Base-by-base conservation (phyloP, 1,140 invertebrate genomes). In the Drosophila nebulosa region DNA sequence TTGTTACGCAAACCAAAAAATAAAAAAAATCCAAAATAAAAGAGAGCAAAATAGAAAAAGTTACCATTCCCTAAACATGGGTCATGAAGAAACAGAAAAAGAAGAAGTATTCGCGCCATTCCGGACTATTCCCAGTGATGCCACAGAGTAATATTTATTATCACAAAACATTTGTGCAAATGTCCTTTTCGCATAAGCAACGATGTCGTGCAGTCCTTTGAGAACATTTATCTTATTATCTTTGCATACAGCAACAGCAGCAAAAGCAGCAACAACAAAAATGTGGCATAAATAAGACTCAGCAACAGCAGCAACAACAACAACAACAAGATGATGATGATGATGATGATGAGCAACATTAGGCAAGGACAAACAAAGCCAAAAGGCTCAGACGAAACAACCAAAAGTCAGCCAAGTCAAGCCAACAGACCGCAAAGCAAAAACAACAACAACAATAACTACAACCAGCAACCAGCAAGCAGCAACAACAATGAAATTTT, bases 171-270 rank as follows among this genome's bases (percentile, higher is more conserved):
- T 88, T 86, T 86, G 81, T 86, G 83, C 81, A 86, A 86, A 86
- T 88, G 81, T 86, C 81, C 74, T 85, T 79, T 66, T 85, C 71
- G 83, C 81, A 88, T 75, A 86, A 86, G 81, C 74, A 85, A 85
- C 81, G 83, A 75, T 85, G 80, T 85, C 80, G 81, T 85, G 78
- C 81, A 81, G 81, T 86, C 81, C 81, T 86, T 86, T 67, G 81
- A 86, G 81, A 86, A 86, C 81, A 86, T 86, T 86, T 86, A 86
- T 86, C 81, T 86, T 86, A 86, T 86, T 86, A 86, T 86, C 81
- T 86, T 86, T 86, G 83, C 83, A 84, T 84, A 85, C 69, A 84
- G 75, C 79, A 62, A 55, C 61, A 63, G 50, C 74, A 63, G 52
- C 61, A 58, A n/a, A 55, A 67, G 21, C 64, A 74, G 14, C 52